A percentile compares a stretch with the other conserved stretches of the same genome.
Conservation (phyloP, 2,797 vertebrate genomes). For the Pseudotriccus pelzelni region DNA sequence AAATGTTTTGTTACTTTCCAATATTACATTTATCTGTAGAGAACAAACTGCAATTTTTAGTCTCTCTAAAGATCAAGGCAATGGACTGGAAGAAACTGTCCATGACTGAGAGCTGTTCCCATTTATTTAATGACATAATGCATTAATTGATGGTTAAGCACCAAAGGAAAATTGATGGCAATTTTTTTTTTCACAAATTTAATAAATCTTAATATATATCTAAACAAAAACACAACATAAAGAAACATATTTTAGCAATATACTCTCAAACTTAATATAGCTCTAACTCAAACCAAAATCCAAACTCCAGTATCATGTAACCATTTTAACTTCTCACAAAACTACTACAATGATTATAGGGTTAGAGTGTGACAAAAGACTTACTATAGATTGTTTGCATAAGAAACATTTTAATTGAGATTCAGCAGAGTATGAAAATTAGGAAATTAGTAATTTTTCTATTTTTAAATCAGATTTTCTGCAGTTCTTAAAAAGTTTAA, state of each 20-base stretch:
- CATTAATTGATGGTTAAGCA: neutral
- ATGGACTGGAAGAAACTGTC: neutral
- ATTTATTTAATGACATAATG: neutral
- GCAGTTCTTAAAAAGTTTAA: neutral
- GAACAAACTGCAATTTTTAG: neutral
- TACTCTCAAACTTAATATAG: neutral
- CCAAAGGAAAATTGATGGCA: neutral
- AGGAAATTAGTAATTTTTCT: neutral
- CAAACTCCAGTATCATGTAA: neutral
- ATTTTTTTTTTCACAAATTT: neutral
- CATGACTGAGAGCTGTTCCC: neutral
- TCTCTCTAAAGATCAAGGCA: neutral
- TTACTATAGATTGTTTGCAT: neutral
- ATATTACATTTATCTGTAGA: neutral
- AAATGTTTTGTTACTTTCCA: neutral
- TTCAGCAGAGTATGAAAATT: neutral
- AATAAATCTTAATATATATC: neutral
- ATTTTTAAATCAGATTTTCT: neutral
- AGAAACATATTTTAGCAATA: neutral
- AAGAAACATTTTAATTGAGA: neutral
- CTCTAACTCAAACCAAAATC: neutral
- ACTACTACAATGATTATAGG: neutral
- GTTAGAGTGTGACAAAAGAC: neutral
- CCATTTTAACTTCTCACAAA: neutral
- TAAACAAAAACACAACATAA: neutral